Conservation (phyloP, 2,113 vertebrate species). For the Psettodes erumei region DNA sequence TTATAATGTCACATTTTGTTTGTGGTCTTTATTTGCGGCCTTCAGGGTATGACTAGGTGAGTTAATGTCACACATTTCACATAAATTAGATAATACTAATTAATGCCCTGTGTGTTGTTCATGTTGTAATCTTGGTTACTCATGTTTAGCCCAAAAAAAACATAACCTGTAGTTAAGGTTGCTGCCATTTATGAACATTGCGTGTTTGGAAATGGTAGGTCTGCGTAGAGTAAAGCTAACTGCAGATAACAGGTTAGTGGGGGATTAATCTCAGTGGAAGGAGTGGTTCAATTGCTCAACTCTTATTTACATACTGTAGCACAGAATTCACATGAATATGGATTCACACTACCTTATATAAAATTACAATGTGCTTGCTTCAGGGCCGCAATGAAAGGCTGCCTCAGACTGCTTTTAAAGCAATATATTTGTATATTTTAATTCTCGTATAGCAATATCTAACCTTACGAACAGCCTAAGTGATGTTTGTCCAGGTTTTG, state of each 20-base stretch:
- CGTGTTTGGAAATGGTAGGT: background rate
- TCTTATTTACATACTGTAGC: slow-evolving; percentile 5
- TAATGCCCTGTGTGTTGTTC: background rate
- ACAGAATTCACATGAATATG: background rate
- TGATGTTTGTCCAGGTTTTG: background rate
- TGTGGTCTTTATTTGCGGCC: slow-evolving; percentile 15
- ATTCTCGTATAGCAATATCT: too few species aligned
- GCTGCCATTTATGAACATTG: background rate
- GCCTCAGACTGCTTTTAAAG: background rate
- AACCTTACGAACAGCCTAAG: background rate
- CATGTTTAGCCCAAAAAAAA: background rate
- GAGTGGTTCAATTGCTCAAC: slow-evolving; percentile 10
- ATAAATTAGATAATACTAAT: background rate
- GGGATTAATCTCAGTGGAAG: slow-evolving; percentile 8
- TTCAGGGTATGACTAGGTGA: background rate
- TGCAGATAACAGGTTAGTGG: background rate
- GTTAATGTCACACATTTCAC: background rate
- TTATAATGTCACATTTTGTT: slow-evolving; percentile 32
- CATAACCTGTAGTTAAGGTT: background rate
- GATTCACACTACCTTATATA: background rate
- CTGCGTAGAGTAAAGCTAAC: background rate
- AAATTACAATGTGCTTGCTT: background rate
- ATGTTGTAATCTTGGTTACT: background rate
- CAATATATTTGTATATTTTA: background rate
- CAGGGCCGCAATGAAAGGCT: background rate